These are phyloP conservation scores for Dipus sagitta DNA, from an alignment of 2,797 vertebrate species.

Conservation along the genomic window DNA sequence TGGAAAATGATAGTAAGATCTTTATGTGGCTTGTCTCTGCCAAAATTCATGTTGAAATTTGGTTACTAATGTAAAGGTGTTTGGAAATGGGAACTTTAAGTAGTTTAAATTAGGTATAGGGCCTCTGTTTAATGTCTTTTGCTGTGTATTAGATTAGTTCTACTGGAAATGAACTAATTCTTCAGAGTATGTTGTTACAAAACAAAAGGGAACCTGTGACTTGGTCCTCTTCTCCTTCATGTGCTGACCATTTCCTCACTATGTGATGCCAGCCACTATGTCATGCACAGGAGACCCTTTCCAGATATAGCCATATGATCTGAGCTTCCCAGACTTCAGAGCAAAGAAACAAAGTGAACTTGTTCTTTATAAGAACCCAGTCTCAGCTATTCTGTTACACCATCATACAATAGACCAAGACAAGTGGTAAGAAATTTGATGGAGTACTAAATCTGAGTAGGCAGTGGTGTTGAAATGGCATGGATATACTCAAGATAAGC, in stretches of 20 bases:
- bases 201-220: neutral
- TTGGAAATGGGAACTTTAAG: neutral
- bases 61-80: neutral
- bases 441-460: neutral
- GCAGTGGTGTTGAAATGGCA: neutral
- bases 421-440: too few species aligned
- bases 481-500: neutral
- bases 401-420: neutral
- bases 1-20: neutral
- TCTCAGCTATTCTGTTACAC: neutral
- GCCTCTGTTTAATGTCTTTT: neutral
- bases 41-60: neutral
- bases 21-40: neutral
- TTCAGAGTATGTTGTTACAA: too few species aligned
- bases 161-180: neutral
- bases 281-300: neutral
- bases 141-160: neutral
- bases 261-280: neutral
- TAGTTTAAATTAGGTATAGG: neutral
- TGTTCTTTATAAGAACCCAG: neutral
- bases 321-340: neutral
- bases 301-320: neutral
- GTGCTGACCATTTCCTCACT: neutral
- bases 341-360: neutral
- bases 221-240: neutral